Conservation (phyloP, 2,797 vertebrate species). For the Falco berigora region DNA sequence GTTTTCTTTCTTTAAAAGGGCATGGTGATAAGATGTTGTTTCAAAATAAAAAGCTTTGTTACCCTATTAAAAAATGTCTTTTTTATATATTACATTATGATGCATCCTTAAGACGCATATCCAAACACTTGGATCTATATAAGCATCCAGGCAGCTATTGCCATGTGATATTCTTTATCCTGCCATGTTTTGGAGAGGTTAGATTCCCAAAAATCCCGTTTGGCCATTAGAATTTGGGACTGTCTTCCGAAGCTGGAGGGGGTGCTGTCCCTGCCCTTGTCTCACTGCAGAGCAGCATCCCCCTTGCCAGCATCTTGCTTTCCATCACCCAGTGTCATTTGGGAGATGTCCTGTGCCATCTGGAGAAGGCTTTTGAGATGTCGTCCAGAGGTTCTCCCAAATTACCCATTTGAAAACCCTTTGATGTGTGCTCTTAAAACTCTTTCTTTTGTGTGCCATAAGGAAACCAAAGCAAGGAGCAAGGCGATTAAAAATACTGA, state of each 20-base stretch:
- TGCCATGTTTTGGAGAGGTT: not conserved
- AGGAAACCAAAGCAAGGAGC: not conserved
- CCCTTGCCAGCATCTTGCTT: not conserved
- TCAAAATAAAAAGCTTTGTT: not conserved
- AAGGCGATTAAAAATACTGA: not conserved
- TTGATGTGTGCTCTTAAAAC: not conserved
- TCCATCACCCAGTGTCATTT: fast-evolving
- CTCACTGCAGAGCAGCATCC: not conserved
- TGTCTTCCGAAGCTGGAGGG: not conserved
- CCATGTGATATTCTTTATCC: not conserved
- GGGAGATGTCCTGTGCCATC: not conserved
- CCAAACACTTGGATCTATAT: not conserved
- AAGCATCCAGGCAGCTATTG: not conserved
- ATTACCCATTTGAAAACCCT: not conserved
- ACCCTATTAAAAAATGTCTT: not conserved
- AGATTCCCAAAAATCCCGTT: not conserved
- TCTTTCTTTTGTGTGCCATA: not conserved
- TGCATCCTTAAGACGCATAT: not conserved
- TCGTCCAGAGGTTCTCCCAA: not conserved
- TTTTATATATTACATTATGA: not conserved
- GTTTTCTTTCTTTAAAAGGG: not conserved
- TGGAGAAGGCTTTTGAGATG: not conserved
- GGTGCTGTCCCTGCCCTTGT: not conserved
- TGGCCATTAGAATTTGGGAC: not conserved
- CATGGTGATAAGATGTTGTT: not conserved